Conservation (phyloP, 2,888 invertebrate genomes). For the Spodoptera exigua region DNA sequence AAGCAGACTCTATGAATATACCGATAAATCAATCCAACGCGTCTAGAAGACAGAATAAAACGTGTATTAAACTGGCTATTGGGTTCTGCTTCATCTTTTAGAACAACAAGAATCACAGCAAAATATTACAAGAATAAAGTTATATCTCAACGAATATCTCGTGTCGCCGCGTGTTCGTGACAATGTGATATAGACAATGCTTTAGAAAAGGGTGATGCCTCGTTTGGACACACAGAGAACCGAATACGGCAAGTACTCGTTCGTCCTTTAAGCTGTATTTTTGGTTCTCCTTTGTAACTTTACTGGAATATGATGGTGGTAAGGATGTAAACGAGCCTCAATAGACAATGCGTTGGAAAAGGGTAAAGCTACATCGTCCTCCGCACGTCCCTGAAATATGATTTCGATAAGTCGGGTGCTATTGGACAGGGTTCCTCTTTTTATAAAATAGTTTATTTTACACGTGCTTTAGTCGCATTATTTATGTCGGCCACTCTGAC, state of each 20-base stretch:
- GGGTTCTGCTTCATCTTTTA: constrained; percentile 43
- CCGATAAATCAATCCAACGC: too few species aligned
- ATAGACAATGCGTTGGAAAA: constrained; percentile 82
- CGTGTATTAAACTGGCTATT: constrained; percentile 28
- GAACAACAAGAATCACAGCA: constrained; percentile 68
- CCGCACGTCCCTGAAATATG: constrained; percentile 88
- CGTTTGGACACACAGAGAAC: constrained; percentile 66
- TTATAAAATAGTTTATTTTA: constrained; percentile 82
- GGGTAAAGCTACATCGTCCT: constrained; percentile 83
- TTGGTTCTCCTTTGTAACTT: constrained; percentile 33
- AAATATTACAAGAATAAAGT: constrained; percentile 84
- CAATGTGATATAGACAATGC: constrained; percentile 88
- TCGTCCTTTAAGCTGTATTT: constrained; percentile 24
- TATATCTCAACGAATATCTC: constrained; percentile 85
- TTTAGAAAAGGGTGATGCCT: constrained; percentile 83
- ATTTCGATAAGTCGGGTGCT: constrained; percentile 87
- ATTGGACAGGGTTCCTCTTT: constrained; percentile 82
- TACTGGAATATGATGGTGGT: constrained; percentile 41
- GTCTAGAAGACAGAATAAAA: constrained; percentile 13
- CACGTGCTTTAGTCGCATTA: constrained; percentile 72
- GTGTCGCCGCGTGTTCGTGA: constrained; percentile 86
- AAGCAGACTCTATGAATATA: too few species aligned
- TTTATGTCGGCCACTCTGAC: constrained; percentile 63
- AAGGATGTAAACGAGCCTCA: constrained; percentile 71
- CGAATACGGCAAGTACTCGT: constrained; percentile 50